Evolutionary conservation across 2,888 invertebrate genomes (phyloP).

Genomic region (Drosophila anomelani): DNA sequence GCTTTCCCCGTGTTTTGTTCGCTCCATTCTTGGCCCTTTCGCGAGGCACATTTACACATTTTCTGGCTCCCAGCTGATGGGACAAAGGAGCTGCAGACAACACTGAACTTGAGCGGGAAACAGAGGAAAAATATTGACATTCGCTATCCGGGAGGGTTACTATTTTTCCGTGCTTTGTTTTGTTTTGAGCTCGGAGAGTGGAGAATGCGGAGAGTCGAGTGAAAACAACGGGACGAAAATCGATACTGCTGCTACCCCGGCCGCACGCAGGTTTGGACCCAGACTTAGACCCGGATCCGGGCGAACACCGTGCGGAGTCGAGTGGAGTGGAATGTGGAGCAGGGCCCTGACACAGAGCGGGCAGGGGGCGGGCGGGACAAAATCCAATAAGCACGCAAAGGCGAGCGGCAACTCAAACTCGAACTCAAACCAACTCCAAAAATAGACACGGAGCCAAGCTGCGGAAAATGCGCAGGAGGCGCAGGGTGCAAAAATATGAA

Average conservation of each 20-base stretch:
- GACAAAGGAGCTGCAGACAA: constrained; percentile 21
- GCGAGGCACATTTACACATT: constrained; percentile 12
- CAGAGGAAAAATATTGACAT: constrained; percentile 41
- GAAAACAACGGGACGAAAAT: constrained; percentile 59
- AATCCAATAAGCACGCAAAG: constrained; percentile 69
- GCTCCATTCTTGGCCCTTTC: constrained; percentile 20
- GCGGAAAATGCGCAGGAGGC: constrained; percentile 61
- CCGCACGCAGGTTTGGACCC: constrained; percentile 32
- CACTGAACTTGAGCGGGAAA: constrained; percentile 50
- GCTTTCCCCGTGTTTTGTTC: constrained; percentile 41
- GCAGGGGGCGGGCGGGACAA: constrained; percentile 14
- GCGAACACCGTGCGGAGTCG: neutral
- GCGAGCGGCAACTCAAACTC: constrained; percentile 29
- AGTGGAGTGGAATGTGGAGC: constrained; percentile 52
- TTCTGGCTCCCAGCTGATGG: constrained; percentile 35
- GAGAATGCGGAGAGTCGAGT: constrained; percentile 52
- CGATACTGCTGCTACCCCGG: constrained; percentile 53
- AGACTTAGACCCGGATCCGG: constrained; percentile 22
- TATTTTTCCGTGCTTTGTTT: constrained; percentile 47
- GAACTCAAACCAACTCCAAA: constrained; percentile 64
- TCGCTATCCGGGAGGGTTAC: constrained; percentile 40
- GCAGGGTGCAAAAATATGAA: constrained; percentile 54
- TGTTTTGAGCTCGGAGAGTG: constrained; percentile 50
- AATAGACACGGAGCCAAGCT: constrained; percentile 68
- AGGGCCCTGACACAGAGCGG: constrained; percentile 59